Conservation (phyloP, 2,113 vertebrate species). For the Melanerpes formicivorus region DNA sequence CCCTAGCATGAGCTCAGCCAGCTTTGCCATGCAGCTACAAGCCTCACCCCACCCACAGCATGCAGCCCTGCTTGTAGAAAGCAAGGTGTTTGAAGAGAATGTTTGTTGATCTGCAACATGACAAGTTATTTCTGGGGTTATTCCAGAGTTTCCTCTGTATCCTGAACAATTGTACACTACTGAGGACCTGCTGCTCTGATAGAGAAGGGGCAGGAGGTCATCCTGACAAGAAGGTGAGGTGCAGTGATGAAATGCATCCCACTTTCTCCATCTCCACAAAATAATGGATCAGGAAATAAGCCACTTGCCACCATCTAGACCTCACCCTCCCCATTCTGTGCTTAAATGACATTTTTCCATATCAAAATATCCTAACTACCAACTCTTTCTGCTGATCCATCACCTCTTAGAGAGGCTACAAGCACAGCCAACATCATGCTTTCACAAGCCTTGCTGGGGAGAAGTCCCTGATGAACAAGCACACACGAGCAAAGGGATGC, state of each 20-base stretch:
- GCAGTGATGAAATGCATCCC: not conserved
- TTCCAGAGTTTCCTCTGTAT: not conserved
- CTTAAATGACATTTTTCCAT: not conserved
- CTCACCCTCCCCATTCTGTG: not conserved
- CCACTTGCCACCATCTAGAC: not conserved
- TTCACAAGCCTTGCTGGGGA: not conserved
- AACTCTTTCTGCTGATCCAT: not conserved
- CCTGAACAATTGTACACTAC: not conserved
- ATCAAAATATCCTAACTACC: not conserved
- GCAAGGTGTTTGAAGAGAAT: not conserved
- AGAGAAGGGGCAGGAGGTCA: not conserved
- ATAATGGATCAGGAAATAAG: not conserved
- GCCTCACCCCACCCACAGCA: not conserved
- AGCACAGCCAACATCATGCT: not conserved
- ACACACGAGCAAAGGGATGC: not conserved
- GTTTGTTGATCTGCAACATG: not conserved
- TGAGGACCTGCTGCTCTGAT: not conserved
- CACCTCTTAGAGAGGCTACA: not conserved
- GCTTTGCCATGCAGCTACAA: not conserved
- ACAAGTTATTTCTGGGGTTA: not conserved
- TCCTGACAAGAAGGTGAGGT: not conserved
- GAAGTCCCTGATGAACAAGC: not conserved
- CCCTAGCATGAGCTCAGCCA: not conserved
- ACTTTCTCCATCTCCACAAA: not conserved
- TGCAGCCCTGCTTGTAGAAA: not conserved